Evolutionary conservation across 2,113 vertebrate species (phyloP).

Genomic region (Eulemur macaco): DNA sequence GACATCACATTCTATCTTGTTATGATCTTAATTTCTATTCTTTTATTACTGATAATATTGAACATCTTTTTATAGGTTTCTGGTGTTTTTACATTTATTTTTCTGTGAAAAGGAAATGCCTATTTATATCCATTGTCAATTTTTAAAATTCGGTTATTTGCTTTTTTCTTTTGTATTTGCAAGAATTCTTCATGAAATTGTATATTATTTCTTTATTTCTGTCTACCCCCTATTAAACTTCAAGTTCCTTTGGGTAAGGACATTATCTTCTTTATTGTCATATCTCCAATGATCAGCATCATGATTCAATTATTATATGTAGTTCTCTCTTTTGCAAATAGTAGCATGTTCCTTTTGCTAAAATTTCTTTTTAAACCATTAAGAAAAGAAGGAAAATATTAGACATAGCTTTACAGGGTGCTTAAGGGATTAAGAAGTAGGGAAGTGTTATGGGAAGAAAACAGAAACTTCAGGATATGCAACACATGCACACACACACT

Average conservation of each 20-base stretch:
- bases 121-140: not conserved
- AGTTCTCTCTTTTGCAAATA: conserved; percentile 6
- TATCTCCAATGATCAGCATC: not conserved
- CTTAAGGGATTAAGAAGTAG: not conserved
- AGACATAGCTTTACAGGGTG: not conserved
- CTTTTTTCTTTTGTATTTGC: not conserved
- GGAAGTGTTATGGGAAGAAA: not conserved
- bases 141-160: not conserved
- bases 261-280: not conserved
- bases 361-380: conserved; percentile 29
- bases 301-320: not conserved
- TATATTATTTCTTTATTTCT: not conserved
- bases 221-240: not conserved
- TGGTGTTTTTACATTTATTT: not conserved
- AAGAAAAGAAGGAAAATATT: not conserved
- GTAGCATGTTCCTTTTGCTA: not conserved
- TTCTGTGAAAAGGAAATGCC: not conserved
- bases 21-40: not conserved
- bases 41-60: not conserved
- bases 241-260: not conserved
- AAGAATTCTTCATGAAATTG: not conserved
- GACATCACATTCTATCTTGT: not conserved
- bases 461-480: not conserved
- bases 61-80: not conserved
- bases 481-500: too few relatives aligned